Evolutionary conservation across 2,888 invertebrate species (phyloP).

Genomic region (Allolobophora icterica): DNA sequence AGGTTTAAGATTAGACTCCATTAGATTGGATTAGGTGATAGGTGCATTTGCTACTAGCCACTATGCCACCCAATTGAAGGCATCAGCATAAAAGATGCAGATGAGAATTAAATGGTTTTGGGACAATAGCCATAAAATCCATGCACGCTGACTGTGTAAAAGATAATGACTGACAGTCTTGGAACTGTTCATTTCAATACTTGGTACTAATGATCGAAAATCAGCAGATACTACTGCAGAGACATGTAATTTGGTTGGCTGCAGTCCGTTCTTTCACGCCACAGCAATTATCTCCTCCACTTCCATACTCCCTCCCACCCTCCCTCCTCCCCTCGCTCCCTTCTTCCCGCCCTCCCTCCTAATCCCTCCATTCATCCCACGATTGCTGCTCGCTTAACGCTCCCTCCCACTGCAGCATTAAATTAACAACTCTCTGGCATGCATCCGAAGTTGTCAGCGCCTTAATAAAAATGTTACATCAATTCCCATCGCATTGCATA

Average conservation of each 20-base stretch:
- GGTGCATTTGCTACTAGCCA: not conserved
- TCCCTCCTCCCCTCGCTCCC: too few relatives aligned
- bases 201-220: not conserved
- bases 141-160: not conserved
- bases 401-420: not conserved
- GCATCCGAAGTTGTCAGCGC: not conserved
- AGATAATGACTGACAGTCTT: not conserved
- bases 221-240: not conserved
- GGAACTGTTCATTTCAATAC: not conserved
- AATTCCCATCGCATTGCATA: not conserved
- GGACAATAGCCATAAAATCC: not conserved
- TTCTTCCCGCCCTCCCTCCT: too few relatives aligned
- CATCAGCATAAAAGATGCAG: not conserved
- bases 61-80: not conserved
- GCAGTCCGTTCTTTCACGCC: not conserved
- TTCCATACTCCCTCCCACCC: too few relatives aligned
- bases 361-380: not conserved
- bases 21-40: not conserved
- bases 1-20: not conserved
- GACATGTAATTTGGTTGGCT: not conserved
- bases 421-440: not conserved
- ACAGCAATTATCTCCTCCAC: not conserved
- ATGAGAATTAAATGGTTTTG: too few relatives aligned
- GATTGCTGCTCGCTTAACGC: not conserved
- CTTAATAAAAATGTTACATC: not conserved